Percentiles rank a stretch among this genome's conserved stretches.
These are phyloP conservation scores for Zophobas atratus DNA, from an alignment of 1,140 invertebrate species.

Conservation along the genomic window DNA sequence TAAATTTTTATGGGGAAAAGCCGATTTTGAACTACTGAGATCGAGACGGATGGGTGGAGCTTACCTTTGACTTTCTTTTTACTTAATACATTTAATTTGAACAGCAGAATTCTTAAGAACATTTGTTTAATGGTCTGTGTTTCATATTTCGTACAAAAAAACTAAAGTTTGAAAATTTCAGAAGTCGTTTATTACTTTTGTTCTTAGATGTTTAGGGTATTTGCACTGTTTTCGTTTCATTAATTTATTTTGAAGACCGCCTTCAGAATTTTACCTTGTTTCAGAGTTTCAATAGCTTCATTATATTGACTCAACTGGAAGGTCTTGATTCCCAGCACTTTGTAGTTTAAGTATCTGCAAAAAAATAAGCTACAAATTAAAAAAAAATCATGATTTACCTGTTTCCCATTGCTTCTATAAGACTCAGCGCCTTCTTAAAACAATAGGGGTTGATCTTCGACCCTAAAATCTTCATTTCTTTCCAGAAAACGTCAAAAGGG, in stretches of 20 bases:
- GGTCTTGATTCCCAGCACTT: constrained; percentile 75
- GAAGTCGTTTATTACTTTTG: too few species aligned
- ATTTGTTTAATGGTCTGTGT: too few species aligned
- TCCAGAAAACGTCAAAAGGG: constrained; percentile 73
- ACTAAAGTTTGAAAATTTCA: too few species aligned
- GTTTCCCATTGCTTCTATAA: constrained; percentile 74
- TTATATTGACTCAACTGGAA: constrained; percentile 73
- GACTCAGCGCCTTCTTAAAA: constrained; percentile 74
- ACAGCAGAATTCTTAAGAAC: too few species aligned
- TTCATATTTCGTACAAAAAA: too few species aligned
- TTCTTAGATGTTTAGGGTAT: neutral
- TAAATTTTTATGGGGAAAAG: too few species aligned
- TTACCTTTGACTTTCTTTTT: too few species aligned
- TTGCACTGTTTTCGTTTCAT: neutral
- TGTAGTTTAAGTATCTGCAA: constrained; percentile 74
- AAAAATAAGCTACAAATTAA: constrained; percentile 33
- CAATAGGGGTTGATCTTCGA: constrained; percentile 78
- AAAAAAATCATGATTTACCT: constrained; percentile 64
- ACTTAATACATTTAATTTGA: too few species aligned
- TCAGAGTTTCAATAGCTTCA: constrained; percentile 72
- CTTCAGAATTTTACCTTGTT: constrained; percentile 74
- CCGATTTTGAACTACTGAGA: too few species aligned
- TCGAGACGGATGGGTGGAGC: too few species aligned
- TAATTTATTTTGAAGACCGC: constrained; percentile 72
- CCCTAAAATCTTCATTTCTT: constrained; percentile 76